A percentile compares a stretch with the other conserved stretches of the same genome.
Evolutionary conservation across 2,113 vertebrate species (phyloP).

Genomic region (Gallinago jamesoni): DNA sequence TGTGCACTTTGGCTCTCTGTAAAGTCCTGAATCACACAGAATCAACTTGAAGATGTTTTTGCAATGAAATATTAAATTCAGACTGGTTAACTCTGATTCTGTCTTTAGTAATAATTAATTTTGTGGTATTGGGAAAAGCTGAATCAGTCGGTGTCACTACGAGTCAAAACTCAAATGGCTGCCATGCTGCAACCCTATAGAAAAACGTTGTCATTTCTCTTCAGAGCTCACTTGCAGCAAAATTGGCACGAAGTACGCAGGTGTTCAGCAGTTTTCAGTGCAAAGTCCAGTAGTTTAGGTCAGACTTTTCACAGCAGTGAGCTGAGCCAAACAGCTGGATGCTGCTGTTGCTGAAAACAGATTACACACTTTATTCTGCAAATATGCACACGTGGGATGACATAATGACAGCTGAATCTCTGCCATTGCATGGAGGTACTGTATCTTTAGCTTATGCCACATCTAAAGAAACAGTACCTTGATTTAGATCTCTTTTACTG

Average conservation of each 20-base stretch:
- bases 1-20: not conserved
- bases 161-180: not conserved
- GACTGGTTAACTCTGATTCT: not conserved
- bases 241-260: not conserved
- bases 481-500: not conserved
- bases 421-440: not conserved
- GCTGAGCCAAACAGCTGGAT: not conserved
- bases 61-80: not conserved
- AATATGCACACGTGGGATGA: rapidly evolving
- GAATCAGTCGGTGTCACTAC: rapidly evolving
- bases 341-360: not conserved
- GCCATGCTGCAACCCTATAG: not conserved
- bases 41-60: not conserved
- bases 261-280: not conserved
- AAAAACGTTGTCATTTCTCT: not conserved
- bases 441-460: not conserved
- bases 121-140: not conserved
- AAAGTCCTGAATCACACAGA: not conserved
- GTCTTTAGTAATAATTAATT: not conserved
- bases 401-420: not conserved
- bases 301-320: not conserved
- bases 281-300: not conserved
- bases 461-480: not conserved
- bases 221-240: not conserved
- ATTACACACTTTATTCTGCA: not conserved